Evolutionary conservation across 1,140 invertebrate genomes (phyloP).

Genomic region (Cyclargus thomasi): DNA sequence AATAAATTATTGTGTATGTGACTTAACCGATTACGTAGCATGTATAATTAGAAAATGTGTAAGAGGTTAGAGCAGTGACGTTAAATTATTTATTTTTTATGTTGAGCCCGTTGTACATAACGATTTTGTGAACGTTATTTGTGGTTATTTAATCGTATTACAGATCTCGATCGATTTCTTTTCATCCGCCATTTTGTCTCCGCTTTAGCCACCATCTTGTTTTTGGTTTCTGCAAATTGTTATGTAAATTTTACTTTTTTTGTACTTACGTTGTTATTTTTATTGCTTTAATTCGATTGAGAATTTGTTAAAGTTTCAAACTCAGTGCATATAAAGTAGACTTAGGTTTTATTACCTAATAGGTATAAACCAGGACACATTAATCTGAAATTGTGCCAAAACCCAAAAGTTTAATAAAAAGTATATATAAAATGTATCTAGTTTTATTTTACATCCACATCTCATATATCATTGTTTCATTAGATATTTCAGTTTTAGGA

Average conservation of each 20-base stretch:
- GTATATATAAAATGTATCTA: conserved; percentile 52
- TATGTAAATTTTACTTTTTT: conserved; percentile 25
- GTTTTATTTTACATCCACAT: conserved; percentile 40
- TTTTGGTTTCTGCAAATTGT: conserved; percentile 7
- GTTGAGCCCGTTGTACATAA: conserved; percentile 68
- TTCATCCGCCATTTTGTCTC: conserved; percentile 21
- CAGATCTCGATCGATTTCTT: conserved; percentile 57
- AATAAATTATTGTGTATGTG: conserved; percentile 66
- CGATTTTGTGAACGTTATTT: conserved; percentile 64
- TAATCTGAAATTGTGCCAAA: conserved; percentile 73
- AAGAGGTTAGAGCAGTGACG: conserved; percentile 64
- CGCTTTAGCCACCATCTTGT: conserved; percentile 8
- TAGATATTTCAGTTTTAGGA: neutral
- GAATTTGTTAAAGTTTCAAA: conserved; percentile 44
- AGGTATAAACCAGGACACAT: conserved; percentile 68
- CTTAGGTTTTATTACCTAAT: conserved; percentile 65
- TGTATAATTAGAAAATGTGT: conserved; percentile 66
- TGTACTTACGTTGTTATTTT: conserved; percentile 36
- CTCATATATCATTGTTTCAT: neutral
- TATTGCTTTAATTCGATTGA: conserved; percentile 40
- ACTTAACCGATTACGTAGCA: conserved; percentile 58
- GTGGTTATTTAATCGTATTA: conserved; percentile 64
- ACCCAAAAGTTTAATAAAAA: conserved; percentile 74
- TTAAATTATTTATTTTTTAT: conserved; percentile 74
- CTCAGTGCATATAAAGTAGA: conserved; percentile 40